A percentile compares a stretch with the other conserved stretches of the same genome.
Conservation (phyloP, 2,888 invertebrate species). For the Tetramorium bicarinatum region DNA sequence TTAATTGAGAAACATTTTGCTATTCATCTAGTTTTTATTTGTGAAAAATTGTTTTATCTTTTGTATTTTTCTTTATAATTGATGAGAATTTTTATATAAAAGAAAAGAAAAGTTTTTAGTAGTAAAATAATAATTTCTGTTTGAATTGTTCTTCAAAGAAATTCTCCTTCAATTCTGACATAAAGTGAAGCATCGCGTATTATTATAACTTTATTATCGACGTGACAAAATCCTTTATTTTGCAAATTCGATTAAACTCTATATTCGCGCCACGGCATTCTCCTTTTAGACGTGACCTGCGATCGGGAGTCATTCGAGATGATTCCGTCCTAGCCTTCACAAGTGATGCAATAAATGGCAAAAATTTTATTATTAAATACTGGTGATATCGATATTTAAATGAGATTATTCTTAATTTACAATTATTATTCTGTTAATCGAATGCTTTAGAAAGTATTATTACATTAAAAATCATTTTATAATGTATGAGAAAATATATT, state of each 20-base stretch:
- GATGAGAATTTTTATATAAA: neutral
- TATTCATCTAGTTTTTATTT: neutral
- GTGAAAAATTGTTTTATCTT: neutral
- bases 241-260: conserved; percentile 45
- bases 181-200: neutral
- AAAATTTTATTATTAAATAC: conserved; percentile 32
- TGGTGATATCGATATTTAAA: neutral
- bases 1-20: neutral
- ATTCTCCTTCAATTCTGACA: neutral
- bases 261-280: conserved; percentile 26
- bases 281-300: conserved; percentile 47
- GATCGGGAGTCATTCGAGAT: conserved; percentile 22
- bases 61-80: neutral
- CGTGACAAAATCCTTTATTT: conserved; percentile 15
- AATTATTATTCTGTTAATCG: neutral
- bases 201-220: conserved; percentile 7
- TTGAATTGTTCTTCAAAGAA: conserved; percentile 3
- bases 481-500: neutral
- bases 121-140: neutral
- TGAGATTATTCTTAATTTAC: neutral
- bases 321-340: neutral
- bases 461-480: neutral
- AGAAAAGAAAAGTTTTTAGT: neutral
- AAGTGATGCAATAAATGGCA: neutral
- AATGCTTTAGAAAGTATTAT: neutral